Evolutionary conservation across 2,888 invertebrate species (phyloP), one percentile per base, ranked within the genome.

Genomic region (Amphiduros pacificus): DNA sequence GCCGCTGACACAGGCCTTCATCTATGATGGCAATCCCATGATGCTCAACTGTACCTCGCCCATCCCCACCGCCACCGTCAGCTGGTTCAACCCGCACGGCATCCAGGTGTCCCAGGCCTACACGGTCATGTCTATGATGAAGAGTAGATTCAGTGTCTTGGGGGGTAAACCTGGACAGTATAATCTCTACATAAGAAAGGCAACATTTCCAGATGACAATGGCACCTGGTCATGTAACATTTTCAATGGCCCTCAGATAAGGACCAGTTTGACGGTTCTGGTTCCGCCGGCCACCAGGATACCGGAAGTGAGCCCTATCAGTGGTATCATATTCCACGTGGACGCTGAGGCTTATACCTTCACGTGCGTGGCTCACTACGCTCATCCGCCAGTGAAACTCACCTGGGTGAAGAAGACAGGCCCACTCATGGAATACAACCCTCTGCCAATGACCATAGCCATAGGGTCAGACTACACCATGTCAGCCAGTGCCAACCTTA

Each of bases 171-270:
- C 6, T 26, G 59, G 59, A 11, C 51, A 52, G 44, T 59, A 28
- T 24, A 24, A 59, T 41, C 44, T 59, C 26, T 22, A 40, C 53
- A 36, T 59, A 28, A 26, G 22, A n/a, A 48, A 59, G 29, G 29
- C 44, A 27, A 52, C 40, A 26, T 59, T 59, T 36, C 59, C 59
- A 29, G 52, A 53, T 27, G 59, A 59, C 41, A 59, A 59, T 40
- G 59, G 59, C 28, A 59, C 59, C 4, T 59, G 59, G 59, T 29
- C 41, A 41, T 59, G 59, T 52, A 36, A 52, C 22, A 48, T 53
- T 28, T 59, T 59, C 29, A 44, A 53, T 27, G 59, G 59, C 2
- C 53, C 44, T 27, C 59, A 53, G 9, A 27, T 50, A 1, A 9
- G n/a, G 2, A 51, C 44, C 27, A 44, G 31, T 41, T 9, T 59